Conservation (phyloP, 2,797 vertebrate genomes). For the Catostomus latipinnis region DNA sequence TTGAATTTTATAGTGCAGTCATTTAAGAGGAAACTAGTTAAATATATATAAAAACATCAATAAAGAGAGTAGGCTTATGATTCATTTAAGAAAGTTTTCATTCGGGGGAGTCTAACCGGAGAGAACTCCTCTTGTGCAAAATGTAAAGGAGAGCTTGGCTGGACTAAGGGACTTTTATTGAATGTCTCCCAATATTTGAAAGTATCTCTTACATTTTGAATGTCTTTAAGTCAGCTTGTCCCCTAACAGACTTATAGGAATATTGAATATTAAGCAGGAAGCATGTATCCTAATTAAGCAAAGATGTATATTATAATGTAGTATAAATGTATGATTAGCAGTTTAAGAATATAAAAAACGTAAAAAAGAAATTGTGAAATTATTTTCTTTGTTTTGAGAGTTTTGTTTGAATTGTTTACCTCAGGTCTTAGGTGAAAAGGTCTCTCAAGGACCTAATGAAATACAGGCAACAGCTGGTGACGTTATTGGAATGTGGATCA, state of each 20-base stretch:
- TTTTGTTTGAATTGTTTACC: slow-evolving; percentile 67
- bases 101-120: slow-evolving; percentile 43
- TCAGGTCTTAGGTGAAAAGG: slow-evolving; percentile 75
- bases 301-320: neutral
- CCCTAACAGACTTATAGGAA: neutral
- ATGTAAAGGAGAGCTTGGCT: slow-evolving; percentile 40
- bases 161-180: slow-evolving; percentile 14
- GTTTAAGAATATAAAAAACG: neutral
- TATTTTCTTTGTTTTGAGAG: slow-evolving; percentile 4
- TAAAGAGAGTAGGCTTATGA: slow-evolving; percentile 60
- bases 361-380: too few relatives aligned
- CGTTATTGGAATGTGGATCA: slow-evolving; percentile 75
- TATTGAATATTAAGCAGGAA: slow-evolving; percentile 10
- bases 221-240: slow-evolving; percentile 39
- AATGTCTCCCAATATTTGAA: slow-evolving; percentile 34
- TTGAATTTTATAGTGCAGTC: slow-evolving; percentile 79
- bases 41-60: slow-evolving; percentile 67
- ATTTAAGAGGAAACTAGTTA: slow-evolving; percentile 73
- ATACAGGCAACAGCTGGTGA: slow-evolving; percentile 76
- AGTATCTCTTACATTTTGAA: slow-evolving; percentile 29
- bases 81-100: slow-evolving; percentile 57
- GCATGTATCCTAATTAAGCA: slow-evolving; percentile 5
- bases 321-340: neutral
- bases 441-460: slow-evolving; percentile 76
- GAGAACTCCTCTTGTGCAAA: slow-evolving; percentile 44